Evolutionary conservation across 2,113 vertebrate species (phyloP).

Genomic region (Eulemur macaco): DNA sequence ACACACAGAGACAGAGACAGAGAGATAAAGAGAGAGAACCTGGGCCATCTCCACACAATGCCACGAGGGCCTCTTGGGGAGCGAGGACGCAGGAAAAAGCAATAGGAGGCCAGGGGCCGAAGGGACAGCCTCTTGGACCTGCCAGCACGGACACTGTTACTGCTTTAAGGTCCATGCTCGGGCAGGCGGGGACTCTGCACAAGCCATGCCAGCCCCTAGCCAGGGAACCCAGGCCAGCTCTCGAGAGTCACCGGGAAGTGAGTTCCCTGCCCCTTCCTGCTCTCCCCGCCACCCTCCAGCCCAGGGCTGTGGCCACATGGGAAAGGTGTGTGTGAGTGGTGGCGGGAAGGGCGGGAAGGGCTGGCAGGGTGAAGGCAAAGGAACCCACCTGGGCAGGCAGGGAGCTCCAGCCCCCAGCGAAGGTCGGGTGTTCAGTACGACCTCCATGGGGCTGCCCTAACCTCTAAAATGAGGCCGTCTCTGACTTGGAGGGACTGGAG

Average conservation of each 20-base stretch:
- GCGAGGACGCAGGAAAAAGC: neutral
- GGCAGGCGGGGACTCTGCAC: fast-evolving
- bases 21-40: too few species aligned
- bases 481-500: neutral
- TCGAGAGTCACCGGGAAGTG: fast-evolving
- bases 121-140: fast-evolving
- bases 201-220: neutral
- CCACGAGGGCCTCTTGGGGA: neutral
- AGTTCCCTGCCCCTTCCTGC: neutral
- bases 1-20: neutral
- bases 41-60: fast-evolving
- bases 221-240: too few species aligned
- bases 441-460: fast-evolving
- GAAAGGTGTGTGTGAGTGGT: neutral
- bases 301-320: neutral
- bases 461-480: too few species aligned
- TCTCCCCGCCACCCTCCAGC: fast-evolving
- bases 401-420: too few species aligned
- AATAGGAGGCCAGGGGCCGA: neutral
- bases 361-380: neutral
- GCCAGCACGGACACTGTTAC: fast-evolving
- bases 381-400: fast-evolving
- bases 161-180: fast-evolving
- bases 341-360: too few species aligned
- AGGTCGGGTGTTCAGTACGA: neutral